Evolutionary conservation across 2,797 vertebrate genomes (phyloP).

Genomic region (Halcyon smyrnensis): DNA sequence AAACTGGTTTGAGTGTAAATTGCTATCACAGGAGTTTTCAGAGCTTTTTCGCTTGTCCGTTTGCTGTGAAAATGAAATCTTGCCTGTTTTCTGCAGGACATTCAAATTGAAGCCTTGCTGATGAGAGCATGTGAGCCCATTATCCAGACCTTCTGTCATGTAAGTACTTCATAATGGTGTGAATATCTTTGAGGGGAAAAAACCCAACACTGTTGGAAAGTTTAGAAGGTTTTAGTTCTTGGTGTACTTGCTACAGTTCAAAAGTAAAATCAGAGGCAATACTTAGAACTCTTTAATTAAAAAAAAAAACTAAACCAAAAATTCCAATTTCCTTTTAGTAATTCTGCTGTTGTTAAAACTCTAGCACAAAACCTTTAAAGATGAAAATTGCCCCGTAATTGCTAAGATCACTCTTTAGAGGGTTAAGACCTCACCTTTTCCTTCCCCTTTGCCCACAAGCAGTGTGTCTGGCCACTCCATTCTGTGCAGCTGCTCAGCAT

Average conservation of each 20-base stretch:
- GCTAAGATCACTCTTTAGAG: neutral
- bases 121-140: slow-evolving; percentile 94
- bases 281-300: neutral
- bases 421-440: neutral
- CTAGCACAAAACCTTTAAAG: neutral
- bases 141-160: slow-evolving; percentile 92
- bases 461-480: rapidly evolving
- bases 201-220: neutral
- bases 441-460: neutral
- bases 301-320: neutral
- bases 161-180: slow-evolving; percentile 73
- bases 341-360: neutral
- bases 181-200: neutral
- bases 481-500: neutral
- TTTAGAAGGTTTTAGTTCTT: neutral
- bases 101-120: slow-evolving; percentile 94
- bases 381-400: neutral
- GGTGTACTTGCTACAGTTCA: neutral
- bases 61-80: neutral
- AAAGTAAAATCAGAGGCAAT: neutral
- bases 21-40: neutral
- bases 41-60: neutral
- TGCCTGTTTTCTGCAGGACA: slow-evolving; percentile 82
- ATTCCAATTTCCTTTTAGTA: neutral
- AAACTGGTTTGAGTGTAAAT: neutral